Conservation (phyloP, 1,140 invertebrate genomes). For the Liolophura sinensis region DNA sequence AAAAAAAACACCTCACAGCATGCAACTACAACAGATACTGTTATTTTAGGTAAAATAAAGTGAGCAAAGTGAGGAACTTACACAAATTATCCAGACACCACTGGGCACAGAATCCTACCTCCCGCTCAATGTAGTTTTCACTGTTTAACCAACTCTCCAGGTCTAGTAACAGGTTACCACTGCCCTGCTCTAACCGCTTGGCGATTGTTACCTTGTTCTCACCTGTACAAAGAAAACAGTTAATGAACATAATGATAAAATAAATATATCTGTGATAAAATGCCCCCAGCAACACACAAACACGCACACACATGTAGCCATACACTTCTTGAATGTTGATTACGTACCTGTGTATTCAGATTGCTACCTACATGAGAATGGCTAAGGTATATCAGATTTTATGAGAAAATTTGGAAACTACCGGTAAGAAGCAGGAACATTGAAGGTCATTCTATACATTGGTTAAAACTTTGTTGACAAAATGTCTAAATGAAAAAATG, state of each 20-base stretch:
- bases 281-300: no score
- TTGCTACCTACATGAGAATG: no score
- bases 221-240: constrained; percentile 57
- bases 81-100: constrained; percentile 94
- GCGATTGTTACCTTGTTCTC: constrained; percentile 87
- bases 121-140: constrained; percentile 69
- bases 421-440: no score
- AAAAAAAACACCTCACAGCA: neutral
- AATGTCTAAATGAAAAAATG: neutral
- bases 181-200: constrained; percentile 50
- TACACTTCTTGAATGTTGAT: no score
- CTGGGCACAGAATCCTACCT: constrained; percentile 90
- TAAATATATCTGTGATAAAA: neutral
- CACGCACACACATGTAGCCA: no score
- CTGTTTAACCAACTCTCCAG: constrained; percentile 52
- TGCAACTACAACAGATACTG: neutral
- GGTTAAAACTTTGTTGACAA: no score
- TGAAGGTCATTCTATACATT: no score
- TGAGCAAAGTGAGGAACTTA: constrained; percentile 63
- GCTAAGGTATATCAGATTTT: no score
- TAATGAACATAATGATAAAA: neutral
- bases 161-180: constrained; percentile 32
- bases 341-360: no score
- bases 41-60: no score
- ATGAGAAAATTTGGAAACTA: no score